Conservation (phyloP, 2,888 invertebrate species). For the Cybosia mesomella region DNA sequence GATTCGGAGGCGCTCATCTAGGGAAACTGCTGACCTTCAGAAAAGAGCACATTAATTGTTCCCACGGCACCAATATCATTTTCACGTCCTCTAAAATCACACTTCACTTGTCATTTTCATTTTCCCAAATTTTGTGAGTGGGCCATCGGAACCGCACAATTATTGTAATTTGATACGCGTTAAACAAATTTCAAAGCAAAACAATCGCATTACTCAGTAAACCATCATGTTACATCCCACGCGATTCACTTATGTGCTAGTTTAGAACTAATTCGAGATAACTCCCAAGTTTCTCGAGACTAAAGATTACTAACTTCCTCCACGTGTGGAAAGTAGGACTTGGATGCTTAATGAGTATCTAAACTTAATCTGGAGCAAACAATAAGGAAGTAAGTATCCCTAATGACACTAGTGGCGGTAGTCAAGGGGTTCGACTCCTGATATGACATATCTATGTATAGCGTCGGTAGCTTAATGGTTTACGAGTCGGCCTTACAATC, state of each 20-base stretch:
- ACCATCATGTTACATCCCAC: not conserved
- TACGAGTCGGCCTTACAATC: no score
- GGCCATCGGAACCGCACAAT: not conserved
- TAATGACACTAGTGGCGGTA: not conserved
- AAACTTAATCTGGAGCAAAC: conserved; percentile 2
- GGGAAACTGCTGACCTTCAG: no score
- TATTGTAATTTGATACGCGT: not conserved
- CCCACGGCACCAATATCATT: not conserved
- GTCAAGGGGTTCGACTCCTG: no score
- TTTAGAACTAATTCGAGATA: conserved; percentile 7
- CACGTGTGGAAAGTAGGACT: not conserved
- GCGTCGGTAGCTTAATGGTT: not conserved
- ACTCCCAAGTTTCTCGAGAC: conserved; percentile 14
- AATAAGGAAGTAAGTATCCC: not conserved
- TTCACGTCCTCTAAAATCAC: no score
- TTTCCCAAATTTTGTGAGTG: no score
- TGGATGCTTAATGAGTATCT: conserved; percentile 2
- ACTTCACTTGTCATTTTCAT: no score
- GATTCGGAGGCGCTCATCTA: no score
- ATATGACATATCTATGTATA: not conserved
- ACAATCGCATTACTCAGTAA: not conserved
- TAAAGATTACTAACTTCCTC: conserved; percentile 11
- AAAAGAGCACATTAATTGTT: not conserved
- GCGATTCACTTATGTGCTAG: conserved; percentile 5
- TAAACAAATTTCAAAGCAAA: not conserved